Conservation (phyloP, 2,797 vertebrate genomes). For the Xiphorhynchus erythropygius region DNA sequence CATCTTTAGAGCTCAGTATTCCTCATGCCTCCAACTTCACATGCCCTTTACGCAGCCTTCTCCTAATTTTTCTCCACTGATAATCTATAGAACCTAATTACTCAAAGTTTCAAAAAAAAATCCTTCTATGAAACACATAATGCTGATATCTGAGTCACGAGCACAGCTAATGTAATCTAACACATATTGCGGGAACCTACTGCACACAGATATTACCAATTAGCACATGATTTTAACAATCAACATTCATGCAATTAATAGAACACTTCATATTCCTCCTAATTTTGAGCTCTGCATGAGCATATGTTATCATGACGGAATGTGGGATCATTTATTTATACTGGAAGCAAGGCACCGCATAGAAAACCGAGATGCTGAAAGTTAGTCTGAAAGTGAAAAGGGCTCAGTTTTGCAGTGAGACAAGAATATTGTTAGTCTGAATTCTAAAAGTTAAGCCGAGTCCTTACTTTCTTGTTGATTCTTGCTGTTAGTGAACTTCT, state of each 20-base stretch:
- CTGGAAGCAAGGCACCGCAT: constrained; percentile 41
- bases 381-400: constrained; percentile 20
- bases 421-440: neutral
- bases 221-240: constrained; percentile 77
- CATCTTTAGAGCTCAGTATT: constrained; percentile 9
- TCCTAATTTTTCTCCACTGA: constrained; percentile 41
- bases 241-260: constrained; percentile 73
- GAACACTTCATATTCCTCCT: constrained; percentile 70
- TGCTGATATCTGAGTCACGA: constrained; percentile 70
- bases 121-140: constrained; percentile 58
- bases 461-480: neutral
- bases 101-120: neutral
- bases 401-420: neutral
- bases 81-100: constrained; percentile 75
- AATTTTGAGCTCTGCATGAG: constrained; percentile 68
- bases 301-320: constrained; percentile 73
- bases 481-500: neutral
- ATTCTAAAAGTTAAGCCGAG: neutral
- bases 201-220: constrained; percentile 77
- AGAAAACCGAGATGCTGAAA: constrained; percentile 43
- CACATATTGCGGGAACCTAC: constrained; percentile 71
- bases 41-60: constrained; percentile 36
- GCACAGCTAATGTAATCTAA: constrained; percentile 73
- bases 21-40: constrained; percentile 39
- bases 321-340: constrained; percentile 65